A percentile compares a stretch with the other conserved stretches of the same genome.
Evolutionary conservation across 2,888 invertebrate genomes (phyloP).

Genomic region (Bhutanitis thaidina): DNA sequence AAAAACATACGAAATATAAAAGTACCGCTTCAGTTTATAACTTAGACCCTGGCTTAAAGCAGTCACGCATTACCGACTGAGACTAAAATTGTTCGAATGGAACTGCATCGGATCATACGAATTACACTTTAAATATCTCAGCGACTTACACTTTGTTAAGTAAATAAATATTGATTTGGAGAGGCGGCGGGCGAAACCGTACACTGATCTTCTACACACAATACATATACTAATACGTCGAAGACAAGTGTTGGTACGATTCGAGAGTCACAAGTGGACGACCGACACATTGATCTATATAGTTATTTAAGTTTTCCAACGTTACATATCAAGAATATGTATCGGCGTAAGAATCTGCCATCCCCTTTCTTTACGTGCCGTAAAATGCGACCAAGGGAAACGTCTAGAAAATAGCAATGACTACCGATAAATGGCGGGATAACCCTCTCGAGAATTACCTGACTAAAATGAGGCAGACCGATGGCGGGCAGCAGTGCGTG

Average conservation of each 20-base stretch:
- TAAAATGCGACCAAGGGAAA: too few species aligned
- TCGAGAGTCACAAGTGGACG: background rate
- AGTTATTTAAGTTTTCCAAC: too few species aligned
- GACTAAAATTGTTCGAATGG: conserved; percentile 65
- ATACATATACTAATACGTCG: background rate
- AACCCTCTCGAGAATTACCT: too few species aligned
- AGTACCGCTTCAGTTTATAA: conserved; percentile 24
- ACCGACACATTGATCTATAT: background rate
- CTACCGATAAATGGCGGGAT: too few species aligned
- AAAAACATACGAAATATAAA: too few species aligned
- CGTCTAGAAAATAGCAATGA: too few species aligned
- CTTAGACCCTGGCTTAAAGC: conserved; percentile 32
- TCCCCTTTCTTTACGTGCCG: too few species aligned
- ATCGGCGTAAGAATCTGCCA: too few species aligned
- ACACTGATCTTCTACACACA: background rate
- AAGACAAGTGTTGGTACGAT: background rate
- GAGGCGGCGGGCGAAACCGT: background rate
- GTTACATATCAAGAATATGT: too few species aligned
- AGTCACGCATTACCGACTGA: conserved; percentile 57
- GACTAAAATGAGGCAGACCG: too few species aligned
- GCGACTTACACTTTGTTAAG: conserved; percentile 7
- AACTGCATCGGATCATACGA: conserved; percentile 47
- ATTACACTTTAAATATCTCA: conserved; percentile 10
- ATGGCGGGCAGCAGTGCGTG: too few species aligned
- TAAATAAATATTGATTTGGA: conserved; percentile 11